Base-by-base conservation (phyloP, 1,140 invertebrate genomes). In the Neodiprion lecontei region DNA sequence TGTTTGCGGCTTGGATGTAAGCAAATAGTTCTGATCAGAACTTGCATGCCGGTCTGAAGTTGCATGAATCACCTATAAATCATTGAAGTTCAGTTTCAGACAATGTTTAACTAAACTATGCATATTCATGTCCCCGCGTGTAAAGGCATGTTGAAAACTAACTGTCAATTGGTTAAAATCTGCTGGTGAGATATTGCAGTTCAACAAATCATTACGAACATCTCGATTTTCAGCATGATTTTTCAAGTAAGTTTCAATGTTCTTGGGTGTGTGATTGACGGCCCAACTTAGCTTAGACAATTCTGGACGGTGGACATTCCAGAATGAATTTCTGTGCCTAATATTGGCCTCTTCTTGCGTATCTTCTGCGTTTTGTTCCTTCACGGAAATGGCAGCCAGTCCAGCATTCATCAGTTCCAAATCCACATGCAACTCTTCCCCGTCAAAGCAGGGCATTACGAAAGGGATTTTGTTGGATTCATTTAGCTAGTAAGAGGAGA, bases 211-310 rank as follows among this genome's bases (percentile, higher is more conserved):
- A 12, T 11, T 69, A 23, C 21, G 67, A 23, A 14, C 11, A 12
- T 21, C 11, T 69, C 12, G 40, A 69, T 47, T 23, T 23, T 21
- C 23, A 23, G 67, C 21, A 14, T 69, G 21, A 17, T 14, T 14
- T 17, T 69, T 69, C 11, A 21, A 12, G 21, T 23, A 69, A 69
- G 11, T 69, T 12, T 47, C 67, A 11, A 69, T 23, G 12, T 69
- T 69, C 5, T 14, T 7, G 40, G 7, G 67, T 47, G 67, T 47
- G 23, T 69, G 67, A 69, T 69, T 23, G 3, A 7, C 11, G 11
- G 67, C 17, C 67, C 67, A 69, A 23, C 21, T 69, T 12, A 69
- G 67, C 23, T 69, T 69, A 11, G 67, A 69, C 17, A 69, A 47
- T 23, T 69, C 67, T 12, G 67, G 67, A 14, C 67, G 67, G 21